Conservation (phyloP, 2,888 invertebrate species). For the Hirtodrosophila duncani region DNA sequence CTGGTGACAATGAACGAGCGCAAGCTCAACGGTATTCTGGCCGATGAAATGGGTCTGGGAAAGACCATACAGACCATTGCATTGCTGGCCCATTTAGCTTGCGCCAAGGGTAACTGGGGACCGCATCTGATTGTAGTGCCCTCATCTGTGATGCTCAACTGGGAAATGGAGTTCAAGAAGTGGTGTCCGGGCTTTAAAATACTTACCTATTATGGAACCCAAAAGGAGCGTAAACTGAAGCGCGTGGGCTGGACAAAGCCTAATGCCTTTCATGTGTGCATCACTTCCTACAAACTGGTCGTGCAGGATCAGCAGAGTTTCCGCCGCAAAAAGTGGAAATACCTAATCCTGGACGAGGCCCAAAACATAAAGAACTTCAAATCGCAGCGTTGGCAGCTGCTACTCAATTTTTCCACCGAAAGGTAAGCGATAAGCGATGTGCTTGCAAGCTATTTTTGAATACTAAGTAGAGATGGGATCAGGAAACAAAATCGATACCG, state of each 20-base stretch:
- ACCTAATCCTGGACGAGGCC: conserved; percentile 97
- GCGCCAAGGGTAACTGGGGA: conserved; percentile 94
- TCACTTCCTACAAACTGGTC: conserved; percentile 98
- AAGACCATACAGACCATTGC: conserved; percentile 99
- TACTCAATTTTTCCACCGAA: conserved; percentile 95
- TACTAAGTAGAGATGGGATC: too few species aligned
- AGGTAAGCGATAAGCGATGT: conserved; percentile 80
- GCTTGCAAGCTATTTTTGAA: background rate
- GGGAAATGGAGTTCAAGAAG: conserved; percentile 99
- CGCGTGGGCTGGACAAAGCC: conserved; percentile 98
- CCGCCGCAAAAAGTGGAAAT: conserved; percentile 98
- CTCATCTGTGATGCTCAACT: conserved; percentile 99
- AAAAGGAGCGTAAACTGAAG: conserved; percentile 95
- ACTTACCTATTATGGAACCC: conserved; percentile 97
- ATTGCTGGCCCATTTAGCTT: conserved; percentile 94
- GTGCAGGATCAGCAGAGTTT: conserved; percentile 99
- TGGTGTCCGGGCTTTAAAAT: conserved; percentile 99
- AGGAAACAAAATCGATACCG: too few species aligned
- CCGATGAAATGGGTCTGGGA: conserved; percentile 98
- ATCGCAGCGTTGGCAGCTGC: conserved; percentile 98
- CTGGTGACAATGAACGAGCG: conserved; percentile 96
- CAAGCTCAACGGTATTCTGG: conserved; percentile 95
- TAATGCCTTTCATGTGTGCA: conserved; percentile 98
- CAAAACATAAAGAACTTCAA: conserved; percentile 99
- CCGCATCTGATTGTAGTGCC: conserved; percentile 99